These are phyloP conservation scores for Silurus glanis DNA, from an alignment of 2,113 vertebrate species.

Conservation along the genomic window DNA sequence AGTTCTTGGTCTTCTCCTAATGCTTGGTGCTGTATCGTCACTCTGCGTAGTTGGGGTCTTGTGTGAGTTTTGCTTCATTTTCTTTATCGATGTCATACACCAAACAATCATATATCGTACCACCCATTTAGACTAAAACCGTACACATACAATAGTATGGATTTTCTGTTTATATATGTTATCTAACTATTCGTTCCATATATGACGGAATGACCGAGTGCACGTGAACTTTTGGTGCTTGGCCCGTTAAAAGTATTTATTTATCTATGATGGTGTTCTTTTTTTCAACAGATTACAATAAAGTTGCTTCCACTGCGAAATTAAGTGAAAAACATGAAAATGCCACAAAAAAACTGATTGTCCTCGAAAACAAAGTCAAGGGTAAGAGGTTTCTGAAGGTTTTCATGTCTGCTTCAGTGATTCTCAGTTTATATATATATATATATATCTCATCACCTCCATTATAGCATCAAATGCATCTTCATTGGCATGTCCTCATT, in stretches of 20 bases:
- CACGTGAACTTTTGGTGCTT: not conserved
- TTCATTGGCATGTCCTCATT: too few relatives aligned
- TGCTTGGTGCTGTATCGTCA: not conserved
- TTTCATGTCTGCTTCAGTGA: not conserved
- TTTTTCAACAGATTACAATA: not conserved
- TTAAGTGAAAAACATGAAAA: not conserved
- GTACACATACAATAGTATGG: not conserved
- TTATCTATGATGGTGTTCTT: not conserved
- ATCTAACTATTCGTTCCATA: too few relatives aligned
- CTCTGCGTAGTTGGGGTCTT: not conserved
- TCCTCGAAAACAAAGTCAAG: not conserved
- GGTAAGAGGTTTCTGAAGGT: not conserved
- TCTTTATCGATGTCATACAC: not conserved
- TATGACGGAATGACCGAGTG: too few relatives aligned
- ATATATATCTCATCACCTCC: too few relatives aligned
- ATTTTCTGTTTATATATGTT: too few relatives aligned
- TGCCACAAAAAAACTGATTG: not conserved
- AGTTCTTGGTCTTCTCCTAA: not conserved
- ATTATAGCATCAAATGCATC: too few relatives aligned
- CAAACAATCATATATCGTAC: not conserved
- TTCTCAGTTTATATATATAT: not conserved
- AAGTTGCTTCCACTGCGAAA: not conserved
- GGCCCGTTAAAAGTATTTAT: not conserved
- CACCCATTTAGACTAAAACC: not conserved
- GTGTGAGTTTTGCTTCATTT: not conserved